Conservation (phyloP, 2,888 invertebrate species). For the Zaprionus lineosus region DNA sequence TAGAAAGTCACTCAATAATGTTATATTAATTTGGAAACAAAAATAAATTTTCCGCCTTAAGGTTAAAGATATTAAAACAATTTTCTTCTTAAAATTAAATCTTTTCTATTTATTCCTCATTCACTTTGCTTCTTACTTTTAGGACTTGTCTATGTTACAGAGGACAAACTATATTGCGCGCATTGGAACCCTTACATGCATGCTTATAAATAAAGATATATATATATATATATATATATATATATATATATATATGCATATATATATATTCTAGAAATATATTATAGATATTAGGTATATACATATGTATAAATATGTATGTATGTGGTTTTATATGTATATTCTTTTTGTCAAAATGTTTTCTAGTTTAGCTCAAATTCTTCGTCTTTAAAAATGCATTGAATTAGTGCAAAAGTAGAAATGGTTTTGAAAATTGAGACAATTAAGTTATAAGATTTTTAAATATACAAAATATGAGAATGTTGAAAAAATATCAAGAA, state of each 20-base stretch:
- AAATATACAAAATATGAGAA: not conserved
- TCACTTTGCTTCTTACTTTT: constrained; percentile 12
- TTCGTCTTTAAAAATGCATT: constrained; percentile 61
- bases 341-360: constrained; percentile 62
- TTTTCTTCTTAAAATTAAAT: constrained; percentile 48
- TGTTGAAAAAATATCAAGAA: too few relatives aligned
- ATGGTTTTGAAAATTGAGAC: not conserved
- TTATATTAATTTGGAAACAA: too few relatives aligned
- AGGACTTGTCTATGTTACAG: constrained; percentile 61
- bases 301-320: constrained; percentile 31
- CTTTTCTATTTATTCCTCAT: constrained; percentile 44
- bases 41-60: too few relatives aligned
- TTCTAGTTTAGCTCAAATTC: constrained; percentile 33
- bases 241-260: constrained; percentile 29
- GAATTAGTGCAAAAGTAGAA: constrained; percentile 25
- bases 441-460: not conserved
- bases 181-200: constrained; percentile 64
- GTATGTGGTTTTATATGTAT: constrained; percentile 37
- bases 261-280: too few relatives aligned
- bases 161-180: constrained; percentile 76
- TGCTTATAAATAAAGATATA: constrained; percentile 34
- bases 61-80: too few relatives aligned
- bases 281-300: constrained; percentile 19
- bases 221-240: constrained; percentile 18
- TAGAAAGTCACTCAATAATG: too few relatives aligned